These are phyloP conservation scores for Echiichthys vipera DNA, from an alignment of 2,797 vertebrate species.

Conservation along the genomic window DNA sequence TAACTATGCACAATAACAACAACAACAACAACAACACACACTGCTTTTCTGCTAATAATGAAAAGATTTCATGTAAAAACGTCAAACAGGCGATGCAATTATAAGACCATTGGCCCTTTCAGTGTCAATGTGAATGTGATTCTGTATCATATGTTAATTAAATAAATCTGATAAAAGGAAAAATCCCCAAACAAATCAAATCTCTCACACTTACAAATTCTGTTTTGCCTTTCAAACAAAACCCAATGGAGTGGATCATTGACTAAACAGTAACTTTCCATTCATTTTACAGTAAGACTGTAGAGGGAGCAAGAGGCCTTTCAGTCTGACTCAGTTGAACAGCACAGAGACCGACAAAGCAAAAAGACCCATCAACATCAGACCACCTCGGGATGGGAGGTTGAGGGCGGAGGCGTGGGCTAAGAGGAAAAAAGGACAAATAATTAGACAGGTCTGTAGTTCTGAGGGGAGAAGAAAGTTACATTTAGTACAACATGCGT, in stretches of 20 bases:
- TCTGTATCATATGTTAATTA: not conserved
- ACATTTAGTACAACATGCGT: not conserved
- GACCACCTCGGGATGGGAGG: conserved; percentile 19
- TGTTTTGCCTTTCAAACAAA: not conserved
- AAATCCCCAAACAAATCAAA: not conserved
- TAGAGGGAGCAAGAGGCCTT: conserved; percentile 25
- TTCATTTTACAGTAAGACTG: not conserved
- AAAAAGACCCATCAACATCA: conserved; percentile 56
- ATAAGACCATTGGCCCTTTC: not conserved
- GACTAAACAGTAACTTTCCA: not conserved
- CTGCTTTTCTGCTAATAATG: conserved; percentile 9
- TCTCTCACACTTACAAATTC: not conserved
- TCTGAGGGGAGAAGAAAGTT: no score
- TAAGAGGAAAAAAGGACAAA: conserved; percentile 40
- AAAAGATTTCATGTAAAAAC: not conserved
- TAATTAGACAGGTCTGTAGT: no score
- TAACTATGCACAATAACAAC: not conserved
- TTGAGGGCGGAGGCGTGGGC: conserved; percentile 36
- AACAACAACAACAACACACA: conserved; percentile 7
- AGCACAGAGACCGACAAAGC: conserved; percentile 51
- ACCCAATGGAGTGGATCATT: not conserved
- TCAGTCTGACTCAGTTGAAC: conserved; percentile 43
- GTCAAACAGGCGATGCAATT: not conserved
- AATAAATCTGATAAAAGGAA: not conserved
- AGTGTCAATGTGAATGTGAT: not conserved